Base-by-base conservation (phyloP, 1,140 invertebrate species). In the Microplitis demolitor region DNA sequence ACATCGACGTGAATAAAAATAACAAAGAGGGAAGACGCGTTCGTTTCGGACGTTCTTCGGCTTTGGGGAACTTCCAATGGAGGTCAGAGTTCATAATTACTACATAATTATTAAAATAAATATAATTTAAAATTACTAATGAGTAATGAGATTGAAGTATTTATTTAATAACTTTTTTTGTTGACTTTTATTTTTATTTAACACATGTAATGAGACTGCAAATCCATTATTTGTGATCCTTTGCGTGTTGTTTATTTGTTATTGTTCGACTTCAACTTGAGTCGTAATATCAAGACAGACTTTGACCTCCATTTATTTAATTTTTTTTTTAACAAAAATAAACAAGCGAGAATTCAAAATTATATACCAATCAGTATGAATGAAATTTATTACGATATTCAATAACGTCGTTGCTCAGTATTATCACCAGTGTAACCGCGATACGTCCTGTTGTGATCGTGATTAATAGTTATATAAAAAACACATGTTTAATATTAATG, bases 1-100 rank as follows among this genome's bases (percentile, higher is more conserved):
- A 39, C 39, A 39, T 33, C 62, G 63, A 66, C 14, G 63, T 37
- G 70, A 72, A 72, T 72, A 66, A 66, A 66, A 72, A 66, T 72
- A 58, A 66, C 50, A 11, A 39, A 45, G 61, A 53, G 50, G 54
- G 39, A n/a, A 71, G 16, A 13, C 16, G 11, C 33, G 24, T 31
- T 58, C 70, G 64, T 64, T 71, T 51, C 63, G 51, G 70, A 6
- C 70, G 63, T 31, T 66, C 70, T 72, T 72, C 63, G 70, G 2
- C 2, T 24, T 24, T 24, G 24, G 35, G 53, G 63, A 72, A 72
- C 14, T 72, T 62, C 53, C 53, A 53, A 66, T 72, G 63, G 63
- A 60, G 69, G 61, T 64, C 61, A 64, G 6, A 62, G 33, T 64
- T 71, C 54, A 50, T 53, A 50, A 35, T 34, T 63, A 14, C 69